Evolutionary conservation across 2,888 invertebrate species (phyloP), one percentile per base, ranked within the genome.

Genomic region (Balanococcus diminutus): DNA sequence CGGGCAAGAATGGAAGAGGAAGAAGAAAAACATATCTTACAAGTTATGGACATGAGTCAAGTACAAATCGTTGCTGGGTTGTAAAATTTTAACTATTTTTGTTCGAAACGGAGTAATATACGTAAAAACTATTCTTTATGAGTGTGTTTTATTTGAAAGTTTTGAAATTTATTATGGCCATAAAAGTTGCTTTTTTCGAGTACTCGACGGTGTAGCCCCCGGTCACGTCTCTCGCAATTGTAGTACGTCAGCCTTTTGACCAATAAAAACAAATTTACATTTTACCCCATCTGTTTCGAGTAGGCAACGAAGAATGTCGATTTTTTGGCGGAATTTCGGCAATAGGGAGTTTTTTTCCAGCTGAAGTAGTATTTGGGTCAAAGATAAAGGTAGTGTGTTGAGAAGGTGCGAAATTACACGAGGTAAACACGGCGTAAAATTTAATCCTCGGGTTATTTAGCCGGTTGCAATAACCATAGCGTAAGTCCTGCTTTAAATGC

Each of bases 61-160:
- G 67, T 67, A 67, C 67, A 67, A 67, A 67, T 67, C 67, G 67
- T 67, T 28, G 67, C 67, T 28, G 28, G 75, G 75, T 79, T 79
- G 36, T 79, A 79, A 79, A 79, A 79, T 79, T 79, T 79, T 28
- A 79, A 79, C 75, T 32, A 36, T 79, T 79, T 79, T 79, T 79
- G 32, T 79, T 79, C 75, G 75, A 32, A 36, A 36, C 16, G 67
- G 67, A 67, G 67, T 67, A 67, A 67, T 67, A 28, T 67, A 67
- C 25, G 67, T 67, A 67, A 67, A 67, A 67, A 67, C 67, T 67
- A 79, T 36, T 79, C 75, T 79, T 79, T 79, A 79, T 36, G 75
- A 79, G 75, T 31, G 36, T 36, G 75, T 79, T 79, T 79, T 79
- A 79, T 79, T 79, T 79, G 75, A 79, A 79, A 79, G 75, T 79